Evolutionary conservation across 2,888 invertebrate genomes (phyloP).

Genomic region (Phoenoteleia sp.): DNA sequence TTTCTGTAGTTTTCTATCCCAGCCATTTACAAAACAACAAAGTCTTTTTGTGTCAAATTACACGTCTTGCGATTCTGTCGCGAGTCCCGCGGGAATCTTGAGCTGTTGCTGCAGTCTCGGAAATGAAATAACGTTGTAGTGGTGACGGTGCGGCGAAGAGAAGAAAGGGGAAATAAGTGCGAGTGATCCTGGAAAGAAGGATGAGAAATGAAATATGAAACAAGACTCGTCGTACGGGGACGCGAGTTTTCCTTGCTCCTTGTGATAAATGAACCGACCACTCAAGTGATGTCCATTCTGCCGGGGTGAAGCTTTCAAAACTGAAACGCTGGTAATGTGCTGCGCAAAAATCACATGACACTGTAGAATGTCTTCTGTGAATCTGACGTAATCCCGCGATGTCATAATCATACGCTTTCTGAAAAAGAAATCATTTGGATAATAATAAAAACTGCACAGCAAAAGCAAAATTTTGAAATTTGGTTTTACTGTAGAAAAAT

Average conservation of each 20-base stretch:
- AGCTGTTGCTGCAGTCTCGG: slow-evolving; percentile 51
- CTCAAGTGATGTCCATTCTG: slow-evolving; percentile 65
- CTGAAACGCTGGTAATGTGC: slow-evolving; percentile 51
- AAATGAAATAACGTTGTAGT: slow-evolving; percentile 59
- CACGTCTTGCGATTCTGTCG: slow-evolving; percentile 53
- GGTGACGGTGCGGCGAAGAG: slow-evolving; percentile 21
- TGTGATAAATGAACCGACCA: slow-evolving; percentile 67
- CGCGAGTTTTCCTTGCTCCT: slow-evolving; percentile 57
- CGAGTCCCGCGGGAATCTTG: slow-evolving; percentile 48
- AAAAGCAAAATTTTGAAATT: too few species aligned
- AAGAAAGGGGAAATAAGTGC: slow-evolving; percentile 46
- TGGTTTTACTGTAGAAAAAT: too few species aligned
- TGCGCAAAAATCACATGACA: slow-evolving; percentile 54
- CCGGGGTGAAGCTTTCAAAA: slow-evolving; percentile 55
- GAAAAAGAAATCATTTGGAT: too few species aligned
- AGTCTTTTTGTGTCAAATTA: slow-evolving; percentile 58
- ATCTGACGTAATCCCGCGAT: slow-evolving; percentile 40
- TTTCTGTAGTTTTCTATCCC: slow-evolving; percentile 29
- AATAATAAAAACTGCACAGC: too few species aligned
- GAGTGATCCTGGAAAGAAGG: slow-evolving; percentile 36
- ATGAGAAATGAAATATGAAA: slow-evolving; percentile 72
- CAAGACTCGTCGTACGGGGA: slow-evolving; percentile 59
- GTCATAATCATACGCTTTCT: slow-evolving; percentile 4
- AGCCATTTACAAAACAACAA: slow-evolving; percentile 46
- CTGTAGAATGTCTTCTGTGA: slow-evolving; percentile 32